Evolutionary conservation across 1,140 invertebrate genomes (phyloP), one percentile per base, ranked within the genome.

Genomic region (Nylanderia fulva): DNA sequence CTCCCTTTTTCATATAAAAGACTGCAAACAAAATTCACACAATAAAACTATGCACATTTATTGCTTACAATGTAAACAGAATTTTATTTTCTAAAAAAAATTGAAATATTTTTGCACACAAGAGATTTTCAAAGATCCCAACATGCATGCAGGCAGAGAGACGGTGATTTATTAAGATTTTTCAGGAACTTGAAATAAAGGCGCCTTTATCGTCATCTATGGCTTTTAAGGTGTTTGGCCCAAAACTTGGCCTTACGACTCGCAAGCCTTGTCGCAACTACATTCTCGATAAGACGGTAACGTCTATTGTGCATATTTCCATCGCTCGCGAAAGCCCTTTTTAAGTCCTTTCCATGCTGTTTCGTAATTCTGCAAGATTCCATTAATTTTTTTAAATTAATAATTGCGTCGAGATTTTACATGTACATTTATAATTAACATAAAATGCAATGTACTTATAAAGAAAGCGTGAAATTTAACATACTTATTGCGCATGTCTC

Each of bases 261-360:
- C 93, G 92, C 93, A 94, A 94, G 92, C 88, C 91, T 91, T 91
- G 88, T 90, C 93, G 95, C 93, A 95, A 94, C 94, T 95, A 95
- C 94, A 95, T 95, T 94, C 93, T 96, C 90, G 91, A 92, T 92
- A 95, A 94, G 92, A 94, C 93, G 94, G 94, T 95, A 95, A 94
- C 91, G 91, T 93, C 93, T 90, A 92, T 91, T 92, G n/a, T n/a
- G 87, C 91, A 84, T 93, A 86, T 91, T 92, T 88, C 85, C 91
- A 88, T 85, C 90, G 85, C 77, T 87, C 89, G 86, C 88, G 85
- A 86, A 86, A 24, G 58, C 82, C 89, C 86, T 80, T 90, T 89
- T n/a, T n/a, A n/a, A 56, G 71, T 52, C 69, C 85, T 75, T 48
- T 63, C 75, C 33, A 77, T 64, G 80, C 83, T 90, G 33, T 90